A percentile compares a stretch with the other conserved stretches of the same genome.
phyloP scores from a whole-genome alignment of 2,888 invertebrate species.

The Acleris holmiana region DNA sequence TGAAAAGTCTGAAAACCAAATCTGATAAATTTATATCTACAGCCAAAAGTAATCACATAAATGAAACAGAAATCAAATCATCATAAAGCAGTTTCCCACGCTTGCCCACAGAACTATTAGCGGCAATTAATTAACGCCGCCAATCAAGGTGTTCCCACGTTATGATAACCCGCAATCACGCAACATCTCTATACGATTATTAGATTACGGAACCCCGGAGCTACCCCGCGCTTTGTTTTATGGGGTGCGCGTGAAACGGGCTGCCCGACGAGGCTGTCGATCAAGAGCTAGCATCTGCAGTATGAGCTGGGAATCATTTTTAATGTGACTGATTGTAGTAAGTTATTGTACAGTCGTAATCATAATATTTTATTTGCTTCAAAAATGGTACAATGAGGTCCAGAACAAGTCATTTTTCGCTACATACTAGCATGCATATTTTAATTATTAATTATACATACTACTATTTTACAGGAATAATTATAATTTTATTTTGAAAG shows the following conservation, averaged over 20 bases:
- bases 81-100: constrained; percentile 66
- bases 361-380: too few species aligned
- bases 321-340: too few species aligned
- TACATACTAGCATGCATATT: too few species aligned
- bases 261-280: constrained; percentile 59
- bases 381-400: too few species aligned
- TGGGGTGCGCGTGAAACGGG: constrained; percentile 78
- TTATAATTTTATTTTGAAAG: too few species aligned
- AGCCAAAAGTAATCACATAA: constrained; percentile 6
- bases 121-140: constrained; percentile 77
- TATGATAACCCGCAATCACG: constrained; percentile 81
- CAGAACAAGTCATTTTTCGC: too few species aligned
- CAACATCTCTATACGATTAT: constrained; percentile 82
- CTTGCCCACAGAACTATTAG: constrained; percentile 55
- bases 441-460: too few species aligned
- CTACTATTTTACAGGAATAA: too few species aligned
- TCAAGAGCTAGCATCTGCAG: constrained; percentile 58
- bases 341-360: too few species aligned
- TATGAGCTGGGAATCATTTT: neutral
- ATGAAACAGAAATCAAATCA: constrained; percentile 39
- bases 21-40: neutral
- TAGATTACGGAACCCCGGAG: constrained; percentile 61
- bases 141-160: constrained; percentile 82
- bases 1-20: too few species aligned
- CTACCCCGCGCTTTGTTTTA: constrained; percentile 73